phyloP scores from a whole-genome alignment of 2,113 vertebrate genomes.

The Nematolebias whitei region DNA sequence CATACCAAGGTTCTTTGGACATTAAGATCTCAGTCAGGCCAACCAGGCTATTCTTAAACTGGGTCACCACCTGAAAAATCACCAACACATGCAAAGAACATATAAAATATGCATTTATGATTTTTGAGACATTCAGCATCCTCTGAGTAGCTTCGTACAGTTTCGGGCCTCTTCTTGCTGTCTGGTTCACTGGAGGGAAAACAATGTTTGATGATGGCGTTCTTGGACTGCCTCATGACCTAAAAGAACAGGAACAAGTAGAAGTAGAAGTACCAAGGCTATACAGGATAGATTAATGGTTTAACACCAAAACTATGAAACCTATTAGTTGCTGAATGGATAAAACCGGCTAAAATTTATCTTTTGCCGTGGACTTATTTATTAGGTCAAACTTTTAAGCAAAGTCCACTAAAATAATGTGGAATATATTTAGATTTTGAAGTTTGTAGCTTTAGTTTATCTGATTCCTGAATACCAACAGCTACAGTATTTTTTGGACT shows the following conservation, averaged over 20 bases:
- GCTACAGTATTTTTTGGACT: too few relatives aligned
- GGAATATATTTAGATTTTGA: too few relatives aligned
- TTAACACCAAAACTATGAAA: too few relatives aligned
- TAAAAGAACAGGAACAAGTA: conserved; percentile 47
- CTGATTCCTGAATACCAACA: too few relatives aligned
- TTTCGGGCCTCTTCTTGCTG: conserved; percentile 90
- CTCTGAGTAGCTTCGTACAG: conserved; percentile 78
- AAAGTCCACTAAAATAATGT: too few relatives aligned
- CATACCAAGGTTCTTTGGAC: conserved; percentile 93
- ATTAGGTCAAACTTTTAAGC: too few relatives aligned
- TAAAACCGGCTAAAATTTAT: too few relatives aligned
- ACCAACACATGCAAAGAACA: not conserved
- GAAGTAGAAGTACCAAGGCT: not conserved
- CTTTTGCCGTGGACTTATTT: too few relatives aligned
- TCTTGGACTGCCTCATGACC: conserved; percentile 90
- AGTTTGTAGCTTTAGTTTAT: too few relatives aligned
- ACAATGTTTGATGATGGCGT: conserved; percentile 87
- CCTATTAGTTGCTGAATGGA: too few relatives aligned
- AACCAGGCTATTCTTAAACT: conserved; percentile 93
- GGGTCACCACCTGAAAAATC: conserved; percentile 87
- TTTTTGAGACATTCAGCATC: not conserved
- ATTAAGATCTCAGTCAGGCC: conserved; percentile 91
- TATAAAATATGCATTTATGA: not conserved
- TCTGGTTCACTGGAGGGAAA: conserved; percentile 85
- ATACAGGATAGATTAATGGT: not conserved